Conservation (phyloP, 2,888 invertebrate species). For the Calameuta idolon region DNA sequence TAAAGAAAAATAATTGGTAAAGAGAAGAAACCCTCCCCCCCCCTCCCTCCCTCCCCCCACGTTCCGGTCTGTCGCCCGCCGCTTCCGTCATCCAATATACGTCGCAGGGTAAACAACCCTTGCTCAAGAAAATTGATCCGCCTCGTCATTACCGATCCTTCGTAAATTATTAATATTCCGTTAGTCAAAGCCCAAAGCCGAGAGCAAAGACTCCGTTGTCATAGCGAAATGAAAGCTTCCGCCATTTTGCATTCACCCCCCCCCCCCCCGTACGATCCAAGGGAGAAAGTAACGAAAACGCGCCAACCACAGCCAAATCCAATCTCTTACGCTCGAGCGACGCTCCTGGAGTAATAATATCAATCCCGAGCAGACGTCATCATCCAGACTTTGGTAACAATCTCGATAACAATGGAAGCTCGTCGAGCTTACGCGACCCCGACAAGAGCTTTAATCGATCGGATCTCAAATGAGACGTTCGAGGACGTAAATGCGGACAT, state of each 20-base stretch:
- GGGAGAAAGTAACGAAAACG: not conserved
- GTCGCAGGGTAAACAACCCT: too few relatives aligned
- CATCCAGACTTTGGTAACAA: not conserved
- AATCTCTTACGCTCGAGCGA: not conserved
- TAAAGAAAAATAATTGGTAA: not conserved
- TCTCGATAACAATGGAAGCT: not conserved
- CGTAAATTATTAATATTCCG: not conserved
- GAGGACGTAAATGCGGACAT: constrained; percentile 21
- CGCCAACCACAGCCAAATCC: not conserved
- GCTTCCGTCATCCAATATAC: too few relatives aligned
- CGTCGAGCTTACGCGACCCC: not conserved
- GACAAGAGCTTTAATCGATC: not conserved
- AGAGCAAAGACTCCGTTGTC: not conserved
- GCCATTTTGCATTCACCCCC: not conserved
- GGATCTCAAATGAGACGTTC: constrained; percentile 12
- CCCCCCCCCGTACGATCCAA: not conserved
- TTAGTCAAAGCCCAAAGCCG: not conserved
- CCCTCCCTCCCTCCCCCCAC: too few relatives aligned
- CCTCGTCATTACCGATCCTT: not conserved
- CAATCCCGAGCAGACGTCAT: not conserved
- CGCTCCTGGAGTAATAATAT: not conserved
- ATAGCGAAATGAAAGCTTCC: not conserved
- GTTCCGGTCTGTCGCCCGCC: too few relatives aligned
- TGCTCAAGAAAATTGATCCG: too few relatives aligned
- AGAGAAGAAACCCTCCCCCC: not conserved